Evolutionary conservation across 1,140 invertebrate genomes (phyloP).

Genomic region (Mya arenaria): DNA sequence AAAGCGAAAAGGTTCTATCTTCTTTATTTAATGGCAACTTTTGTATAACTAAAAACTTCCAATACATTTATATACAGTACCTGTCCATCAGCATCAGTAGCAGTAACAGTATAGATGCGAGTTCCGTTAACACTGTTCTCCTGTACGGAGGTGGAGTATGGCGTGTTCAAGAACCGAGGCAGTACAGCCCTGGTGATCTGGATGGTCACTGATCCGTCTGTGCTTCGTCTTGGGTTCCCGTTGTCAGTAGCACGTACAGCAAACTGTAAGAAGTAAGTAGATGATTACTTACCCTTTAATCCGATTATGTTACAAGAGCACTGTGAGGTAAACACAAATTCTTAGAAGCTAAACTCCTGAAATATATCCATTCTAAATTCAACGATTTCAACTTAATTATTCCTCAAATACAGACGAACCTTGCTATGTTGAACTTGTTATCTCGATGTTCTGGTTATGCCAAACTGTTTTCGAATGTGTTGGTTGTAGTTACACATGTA

Average conservation of each 20-base stretch:
- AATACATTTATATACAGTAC: slow-evolving; percentile 7
- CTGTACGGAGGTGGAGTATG: slow-evolving; percentile 34
- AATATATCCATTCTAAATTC: no score
- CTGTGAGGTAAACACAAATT: no score
- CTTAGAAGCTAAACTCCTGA: no score
- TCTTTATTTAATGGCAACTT: background rate
- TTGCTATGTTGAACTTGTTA: no score
- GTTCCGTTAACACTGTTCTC: slow-evolving; percentile 42
- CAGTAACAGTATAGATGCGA: slow-evolving; percentile 56
- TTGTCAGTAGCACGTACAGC: slow-evolving; percentile 58
- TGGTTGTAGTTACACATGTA: no score
- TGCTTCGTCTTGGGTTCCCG: slow-evolving; percentile 21
- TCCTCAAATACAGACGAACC: no score
- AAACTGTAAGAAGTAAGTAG: slow-evolving; percentile 38
- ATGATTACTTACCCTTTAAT: background rate
- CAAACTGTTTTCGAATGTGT: no score
- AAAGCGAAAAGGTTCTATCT: no score
- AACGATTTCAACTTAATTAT: no score
- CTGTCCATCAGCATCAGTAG: slow-evolving; percentile 57
- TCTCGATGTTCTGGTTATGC: no score
- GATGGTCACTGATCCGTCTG: slow-evolving; percentile 53
- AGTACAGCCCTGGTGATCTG: slow-evolving; percentile 46
- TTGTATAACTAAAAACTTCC: background rate
- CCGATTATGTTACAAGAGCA: no score
- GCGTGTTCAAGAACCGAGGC: slow-evolving; percentile 55